Conservation (phyloP, 2,888 invertebrate genomes). For the Peribatodes rhomboidaria region DNA sequence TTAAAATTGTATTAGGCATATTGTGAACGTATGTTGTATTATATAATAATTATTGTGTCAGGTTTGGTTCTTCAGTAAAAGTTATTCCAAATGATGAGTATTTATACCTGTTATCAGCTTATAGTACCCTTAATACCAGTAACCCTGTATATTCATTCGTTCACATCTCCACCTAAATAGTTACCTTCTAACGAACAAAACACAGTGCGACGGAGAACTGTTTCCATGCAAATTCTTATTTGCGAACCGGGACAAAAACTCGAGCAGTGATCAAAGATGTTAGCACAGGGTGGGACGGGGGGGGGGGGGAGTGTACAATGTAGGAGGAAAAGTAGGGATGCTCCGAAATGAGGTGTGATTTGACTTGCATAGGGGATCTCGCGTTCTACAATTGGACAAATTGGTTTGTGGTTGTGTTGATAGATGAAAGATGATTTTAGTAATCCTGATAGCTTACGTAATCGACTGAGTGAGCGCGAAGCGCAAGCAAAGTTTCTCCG, state of each 20-base stretch:
- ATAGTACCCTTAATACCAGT: too few species aligned
- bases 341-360: conserved; percentile 5
- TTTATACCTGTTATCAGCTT: too few species aligned
- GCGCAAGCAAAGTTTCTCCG: too few species aligned
- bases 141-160: too few species aligned
- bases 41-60: too few species aligned
- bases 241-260: conserved; percentile 54
- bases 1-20: too few species aligned
- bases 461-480: too few species aligned
- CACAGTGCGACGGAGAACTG: conserved; percentile 58
- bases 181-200: conserved; percentile 45
- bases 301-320: not conserved
- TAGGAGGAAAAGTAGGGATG: conserved; percentile 4
- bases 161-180: not conserved
- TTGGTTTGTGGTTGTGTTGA: not conserved
- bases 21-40: too few species aligned
- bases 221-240: conserved; percentile 70
- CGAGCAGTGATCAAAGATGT: conserved; percentile 45
- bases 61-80: too few species aligned
- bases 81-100: too few species aligned
- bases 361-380: conserved; percentile 27
- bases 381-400: conserved; percentile 13
- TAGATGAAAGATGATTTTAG: not conserved
- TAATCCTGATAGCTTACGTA: not conserved
- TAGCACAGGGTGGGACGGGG: conserved; percentile 23